Evolutionary conservation across 2,797 vertebrate genomes (phyloP), one percentile per base, ranked within the genome.

Genomic region (Picus viridis): DNA sequence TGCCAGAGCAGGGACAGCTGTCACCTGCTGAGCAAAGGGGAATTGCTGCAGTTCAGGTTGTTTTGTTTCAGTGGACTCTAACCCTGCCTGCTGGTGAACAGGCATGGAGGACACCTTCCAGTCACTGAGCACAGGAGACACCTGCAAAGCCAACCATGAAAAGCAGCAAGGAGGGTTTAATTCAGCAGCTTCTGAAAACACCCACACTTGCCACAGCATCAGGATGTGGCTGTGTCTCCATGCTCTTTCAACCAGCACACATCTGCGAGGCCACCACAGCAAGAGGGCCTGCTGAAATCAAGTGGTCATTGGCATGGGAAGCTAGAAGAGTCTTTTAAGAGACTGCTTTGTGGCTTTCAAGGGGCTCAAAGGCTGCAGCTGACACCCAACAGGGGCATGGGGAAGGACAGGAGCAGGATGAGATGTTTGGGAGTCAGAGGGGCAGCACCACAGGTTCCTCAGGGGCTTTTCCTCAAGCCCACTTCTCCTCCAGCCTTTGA

Each of bases 361-460:
- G 32, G 24, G 83, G 34, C 57, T 17, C 43, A 24, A 26, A 65
- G 27, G 36, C 19, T 3, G 3, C 53, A 64, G 69, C 63, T n/a
- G n/a, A 58, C 6, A 12, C 9, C 27, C 0, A 0, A 10, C 0
- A 0, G 32, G 0, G 0, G 53, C 61, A 30, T 26, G 22, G 1
- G 8, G 71, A 19, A 89, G 10, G 22, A 26, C 51, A 43, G 0
- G 0, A 73, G 68, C 23, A 82, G 32, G 62, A 8, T 10, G 36
- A 54, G 22, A 54, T 58, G 36, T n/a, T 20, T 16, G n/a, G 53
- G 18, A 10, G 39, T 34, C 7, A 1, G n/a, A n/a, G 45, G 22
- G 29, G 16, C 20, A 23, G 27, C 11, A 16, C 14, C 3, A 11
- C 10, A 0, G 29, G 36, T 26, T 27, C 26, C 63, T 51, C 29